Percentiles rank a stretch among this genome's conserved stretches.
These are phyloP conservation scores for Tupaia tana DNA, from an alignment of 2,113 vertebrate species.

Conservation along the genomic window DNA sequence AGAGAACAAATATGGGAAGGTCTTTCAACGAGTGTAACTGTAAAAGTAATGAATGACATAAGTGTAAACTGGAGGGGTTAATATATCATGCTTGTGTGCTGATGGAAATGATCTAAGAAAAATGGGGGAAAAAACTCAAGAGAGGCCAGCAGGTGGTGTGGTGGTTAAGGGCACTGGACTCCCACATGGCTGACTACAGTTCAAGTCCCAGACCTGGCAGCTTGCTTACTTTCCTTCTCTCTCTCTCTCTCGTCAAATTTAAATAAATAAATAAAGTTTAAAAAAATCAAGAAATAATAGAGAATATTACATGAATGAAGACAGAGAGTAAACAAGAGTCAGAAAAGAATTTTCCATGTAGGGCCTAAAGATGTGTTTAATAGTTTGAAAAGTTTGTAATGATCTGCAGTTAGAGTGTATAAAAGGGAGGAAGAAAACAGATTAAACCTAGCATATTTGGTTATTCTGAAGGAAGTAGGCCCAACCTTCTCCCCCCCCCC, in stretches of 20 bases:
- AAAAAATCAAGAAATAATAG: background rate
- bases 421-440: background rate
- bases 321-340: background rate
- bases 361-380: background rate
- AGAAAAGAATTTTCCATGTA: background rate
- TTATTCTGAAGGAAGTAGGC: background rate
- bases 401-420: background rate
- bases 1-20: background rate
- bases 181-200: no score
- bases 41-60: conserved; percentile 57
- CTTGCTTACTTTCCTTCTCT: no score
- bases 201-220: no score
- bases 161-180: no score
- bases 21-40: conserved; percentile 19
- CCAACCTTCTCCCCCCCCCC: background rate
- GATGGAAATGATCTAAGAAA: background rate
- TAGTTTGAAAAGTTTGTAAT: background rate
- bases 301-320: background rate
- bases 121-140: background rate
- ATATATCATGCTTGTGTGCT: background rate
- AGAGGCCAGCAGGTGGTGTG: no score
- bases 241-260: no score
- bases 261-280: no score
- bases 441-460: background rate
- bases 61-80: background rate